A percentile compares a stretch with the other conserved stretches of the same genome.
These are phyloP conservation scores for Parauchenoglanis punctatus DNA, from an alignment of 2,797 vertebrate genomes.

Conservation along the genomic window DNA sequence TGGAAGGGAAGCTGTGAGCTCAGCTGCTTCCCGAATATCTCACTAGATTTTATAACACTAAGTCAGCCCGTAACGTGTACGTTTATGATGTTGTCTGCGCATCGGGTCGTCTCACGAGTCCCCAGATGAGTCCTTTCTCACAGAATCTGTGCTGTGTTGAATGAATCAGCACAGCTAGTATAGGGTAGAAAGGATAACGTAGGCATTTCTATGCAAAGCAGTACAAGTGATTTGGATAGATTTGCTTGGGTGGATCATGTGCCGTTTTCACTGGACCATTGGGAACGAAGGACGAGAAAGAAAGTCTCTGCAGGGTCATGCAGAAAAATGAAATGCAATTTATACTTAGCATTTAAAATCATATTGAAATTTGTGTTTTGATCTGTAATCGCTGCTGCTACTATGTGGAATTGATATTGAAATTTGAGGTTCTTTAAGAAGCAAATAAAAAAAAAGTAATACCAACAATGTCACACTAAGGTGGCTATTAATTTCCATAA, in stretches of 20 bases:
- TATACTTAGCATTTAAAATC: not conserved
- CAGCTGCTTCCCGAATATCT: slow-evolving; percentile 4
- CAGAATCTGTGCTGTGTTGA: not conserved
- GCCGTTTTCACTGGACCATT: not conserved
- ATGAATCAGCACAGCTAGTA: slow-evolving; percentile 9
- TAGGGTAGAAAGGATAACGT: not conserved
- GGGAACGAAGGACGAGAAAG: not conserved
- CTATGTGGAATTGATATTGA: not conserved
- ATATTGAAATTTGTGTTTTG: not conserved
- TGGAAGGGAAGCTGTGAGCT: not conserved
- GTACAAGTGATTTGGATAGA: slow-evolving; percentile 24
- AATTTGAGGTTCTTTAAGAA: not conserved
- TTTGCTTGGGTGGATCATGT: slow-evolving; percentile 25
- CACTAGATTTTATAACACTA: not conserved
- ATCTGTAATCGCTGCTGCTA: not conserved
- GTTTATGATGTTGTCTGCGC: not conserved
- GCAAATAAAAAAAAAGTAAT: not conserved
- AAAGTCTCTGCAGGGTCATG: not conserved
- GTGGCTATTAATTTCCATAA: not conserved
- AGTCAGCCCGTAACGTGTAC: not conserved
- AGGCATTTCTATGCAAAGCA: slow-evolving; percentile 42
- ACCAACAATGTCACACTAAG: not conserved
- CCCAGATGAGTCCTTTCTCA: not conserved
- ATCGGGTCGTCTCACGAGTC: slow-evolving; percentile 14
- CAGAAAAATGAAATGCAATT: not conserved